Evolutionary conservation across 2,797 vertebrate species (phyloP).

Genomic region (Falco biarmicus): DNA sequence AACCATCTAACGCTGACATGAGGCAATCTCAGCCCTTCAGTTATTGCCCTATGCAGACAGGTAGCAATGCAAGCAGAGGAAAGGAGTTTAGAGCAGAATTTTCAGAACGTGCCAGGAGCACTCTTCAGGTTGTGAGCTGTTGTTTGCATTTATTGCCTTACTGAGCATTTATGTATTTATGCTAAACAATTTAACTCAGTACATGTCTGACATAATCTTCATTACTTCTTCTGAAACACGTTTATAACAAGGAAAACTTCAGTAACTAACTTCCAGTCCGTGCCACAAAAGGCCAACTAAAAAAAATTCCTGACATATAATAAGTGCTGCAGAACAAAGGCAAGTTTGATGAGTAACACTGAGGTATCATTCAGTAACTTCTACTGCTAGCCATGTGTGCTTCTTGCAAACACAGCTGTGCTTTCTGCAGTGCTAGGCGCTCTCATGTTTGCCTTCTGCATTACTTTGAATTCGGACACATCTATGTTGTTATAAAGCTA

Average conservation of each 20-base stretch:
- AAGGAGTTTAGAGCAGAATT: constrained; percentile 16
- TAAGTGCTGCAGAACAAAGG: neutral
- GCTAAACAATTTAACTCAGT: neutral
- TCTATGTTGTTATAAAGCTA: constrained; percentile 23
- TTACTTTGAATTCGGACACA: constrained; percentile 13
- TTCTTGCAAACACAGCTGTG: neutral
- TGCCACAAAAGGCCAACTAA: neutral
- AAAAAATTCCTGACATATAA: neutral
- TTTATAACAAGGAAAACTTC: neutral
- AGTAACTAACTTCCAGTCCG: neutral
- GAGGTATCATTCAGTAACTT: constrained; percentile 40
- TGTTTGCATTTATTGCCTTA: neutral
- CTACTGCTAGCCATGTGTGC: neutral
- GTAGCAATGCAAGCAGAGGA: neutral
- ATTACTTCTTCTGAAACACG: neutral
- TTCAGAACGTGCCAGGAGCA: neutral
- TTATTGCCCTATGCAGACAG: neutral
- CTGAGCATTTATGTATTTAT: neutral
- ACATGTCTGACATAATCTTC: neutral
- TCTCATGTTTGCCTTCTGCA: constrained; percentile 1
- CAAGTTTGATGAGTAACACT: constrained; percentile 13
- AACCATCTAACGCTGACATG: neutral
- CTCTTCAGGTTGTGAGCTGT: constrained; percentile 11
- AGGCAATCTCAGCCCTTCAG: neutral
- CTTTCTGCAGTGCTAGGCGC: neutral